Conservation (phyloP, 1,140 invertebrate species). For the Mycetomoellerius zeteki region DNA sequence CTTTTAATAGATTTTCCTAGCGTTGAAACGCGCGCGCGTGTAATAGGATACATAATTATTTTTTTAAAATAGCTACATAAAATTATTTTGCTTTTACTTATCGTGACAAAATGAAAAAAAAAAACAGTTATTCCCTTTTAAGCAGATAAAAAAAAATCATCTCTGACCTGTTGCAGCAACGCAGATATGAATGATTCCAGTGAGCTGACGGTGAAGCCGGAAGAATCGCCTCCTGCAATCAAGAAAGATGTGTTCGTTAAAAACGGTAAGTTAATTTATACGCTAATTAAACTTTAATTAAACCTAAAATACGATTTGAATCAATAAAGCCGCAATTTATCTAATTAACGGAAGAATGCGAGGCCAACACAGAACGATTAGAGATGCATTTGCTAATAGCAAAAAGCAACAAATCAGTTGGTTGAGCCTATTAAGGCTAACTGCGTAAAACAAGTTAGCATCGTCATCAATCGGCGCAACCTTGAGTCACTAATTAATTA, state of each 20-base stretch:
- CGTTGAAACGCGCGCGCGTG: background rate
- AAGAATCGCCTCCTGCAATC: conserved; percentile 57
- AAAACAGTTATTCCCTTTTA: background rate
- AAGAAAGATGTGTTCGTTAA: conserved; percentile 53
- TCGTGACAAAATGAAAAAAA: background rate
- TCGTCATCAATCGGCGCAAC: conserved; percentile 1
- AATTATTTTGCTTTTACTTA: background rate
- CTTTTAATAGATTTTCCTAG: background rate
- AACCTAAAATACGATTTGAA: conserved; percentile 48
- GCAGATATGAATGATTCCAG: conserved; percentile 63
- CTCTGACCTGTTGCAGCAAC: conserved; percentile 67
- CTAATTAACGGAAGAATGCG: conserved; percentile 62
- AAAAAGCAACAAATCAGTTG: conserved; percentile 32
- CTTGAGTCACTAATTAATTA: conserved; percentile 37
- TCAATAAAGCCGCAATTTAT: conserved; percentile 29
- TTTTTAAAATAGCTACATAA: background rate
- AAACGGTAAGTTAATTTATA: conserved; percentile 73
- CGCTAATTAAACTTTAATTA: conserved; percentile 50
- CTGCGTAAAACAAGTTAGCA: conserved; percentile 54
- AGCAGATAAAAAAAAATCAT: background rate
- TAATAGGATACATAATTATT: background rate
- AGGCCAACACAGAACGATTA: conserved; percentile 48
- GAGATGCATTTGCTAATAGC: conserved; percentile 31
- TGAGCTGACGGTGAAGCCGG: conserved; percentile 35
- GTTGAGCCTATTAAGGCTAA: conserved; percentile 26